Conservation (phyloP, 2,113 vertebrate species). For the Cottus gobio region DNA sequence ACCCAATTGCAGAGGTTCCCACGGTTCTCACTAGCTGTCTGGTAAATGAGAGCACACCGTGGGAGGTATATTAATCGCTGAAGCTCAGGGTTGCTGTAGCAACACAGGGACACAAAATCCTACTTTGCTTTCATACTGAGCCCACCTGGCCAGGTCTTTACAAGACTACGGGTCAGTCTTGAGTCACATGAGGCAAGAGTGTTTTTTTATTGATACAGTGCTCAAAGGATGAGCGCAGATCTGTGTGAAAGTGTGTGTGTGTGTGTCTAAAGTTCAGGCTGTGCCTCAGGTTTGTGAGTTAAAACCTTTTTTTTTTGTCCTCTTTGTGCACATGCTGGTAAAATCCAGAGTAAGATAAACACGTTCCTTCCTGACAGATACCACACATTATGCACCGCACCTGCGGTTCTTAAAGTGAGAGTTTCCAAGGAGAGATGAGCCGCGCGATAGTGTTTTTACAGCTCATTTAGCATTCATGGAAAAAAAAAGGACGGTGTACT, state of each 20-base stretch:
- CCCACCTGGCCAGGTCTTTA: slow-evolving; percentile 69
- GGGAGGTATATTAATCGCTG: slow-evolving; percentile 80
- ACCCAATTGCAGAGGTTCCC: slow-evolving; percentile 67
- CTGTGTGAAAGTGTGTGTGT: slow-evolving; percentile 18
- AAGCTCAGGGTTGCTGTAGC: slow-evolving; percentile 63
- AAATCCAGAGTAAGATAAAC: slow-evolving; percentile 66
- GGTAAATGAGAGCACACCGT: slow-evolving; percentile 69
- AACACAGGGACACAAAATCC: slow-evolving; percentile 67
- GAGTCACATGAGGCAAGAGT: slow-evolving; percentile 45
- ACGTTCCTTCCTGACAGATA: slow-evolving; percentile 47
- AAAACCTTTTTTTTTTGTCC: slow-evolving; percentile 35
- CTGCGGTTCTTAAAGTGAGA: slow-evolving; percentile 35
- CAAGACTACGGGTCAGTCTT: slow-evolving; percentile 55
- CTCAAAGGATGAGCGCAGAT: slow-evolving; percentile 32
- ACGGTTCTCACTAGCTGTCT: slow-evolving; percentile 70
- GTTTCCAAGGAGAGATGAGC: slow-evolving; percentile 43
- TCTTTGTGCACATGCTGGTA: slow-evolving; percentile 21
- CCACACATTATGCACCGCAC: slow-evolving; percentile 40
- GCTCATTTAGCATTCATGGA: slow-evolving; percentile 69
- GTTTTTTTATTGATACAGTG: slow-evolving; percentile 48
- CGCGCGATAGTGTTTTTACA: slow-evolving; percentile 59
- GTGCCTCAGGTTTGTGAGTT: slow-evolving; percentile 40
- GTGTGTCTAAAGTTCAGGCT: slow-evolving; percentile 31
- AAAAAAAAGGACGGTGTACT: slow-evolving; percentile 45
- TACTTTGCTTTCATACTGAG: slow-evolving; percentile 64